Conservation (phyloP, 1,140 invertebrate genomes). For the Globodera rostochiensis region DNA sequence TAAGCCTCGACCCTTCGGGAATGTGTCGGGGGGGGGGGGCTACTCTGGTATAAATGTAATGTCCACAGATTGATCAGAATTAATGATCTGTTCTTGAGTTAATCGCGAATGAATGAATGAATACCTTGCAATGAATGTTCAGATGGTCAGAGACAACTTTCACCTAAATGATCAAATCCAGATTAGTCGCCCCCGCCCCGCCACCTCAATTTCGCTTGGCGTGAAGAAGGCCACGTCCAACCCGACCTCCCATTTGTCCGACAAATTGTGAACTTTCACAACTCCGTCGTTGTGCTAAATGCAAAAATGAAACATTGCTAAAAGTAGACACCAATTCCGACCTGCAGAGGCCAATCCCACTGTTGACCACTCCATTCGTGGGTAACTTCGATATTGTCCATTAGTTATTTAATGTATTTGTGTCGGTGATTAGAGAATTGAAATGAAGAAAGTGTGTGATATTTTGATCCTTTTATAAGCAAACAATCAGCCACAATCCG, state of each 20-base stretch:
- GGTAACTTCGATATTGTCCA: conserved; percentile 22
- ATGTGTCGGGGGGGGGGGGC: no score
- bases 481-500: not conserved
- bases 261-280: conserved; percentile 54
- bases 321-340: not conserved
- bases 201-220: conserved; percentile 63
- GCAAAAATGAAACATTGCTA: not conserved
- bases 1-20: no score
- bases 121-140: conserved; percentile 55
- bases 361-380: conserved; percentile 30
- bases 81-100: no score
- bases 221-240: conserved; percentile 61
- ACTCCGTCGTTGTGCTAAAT: conserved; percentile 42
- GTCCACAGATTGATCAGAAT: no score
- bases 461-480: not conserved
- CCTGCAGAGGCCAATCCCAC: conserved; percentile 29
- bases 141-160: conserved; percentile 59
- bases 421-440: not conserved
- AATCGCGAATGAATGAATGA: no score
- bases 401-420: not conserved
- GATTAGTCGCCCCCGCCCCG: not conserved
- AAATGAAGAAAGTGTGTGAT: not conserved
- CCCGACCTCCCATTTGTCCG: conserved; percentile 64
- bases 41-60: no score
- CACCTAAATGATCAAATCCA: conserved; percentile 41